Evolutionary conservation across 2,113 vertebrate species (phyloP), one percentile per base, ranked within the genome.

Genomic region (Cryptoleucopteryx plumbea): DNA sequence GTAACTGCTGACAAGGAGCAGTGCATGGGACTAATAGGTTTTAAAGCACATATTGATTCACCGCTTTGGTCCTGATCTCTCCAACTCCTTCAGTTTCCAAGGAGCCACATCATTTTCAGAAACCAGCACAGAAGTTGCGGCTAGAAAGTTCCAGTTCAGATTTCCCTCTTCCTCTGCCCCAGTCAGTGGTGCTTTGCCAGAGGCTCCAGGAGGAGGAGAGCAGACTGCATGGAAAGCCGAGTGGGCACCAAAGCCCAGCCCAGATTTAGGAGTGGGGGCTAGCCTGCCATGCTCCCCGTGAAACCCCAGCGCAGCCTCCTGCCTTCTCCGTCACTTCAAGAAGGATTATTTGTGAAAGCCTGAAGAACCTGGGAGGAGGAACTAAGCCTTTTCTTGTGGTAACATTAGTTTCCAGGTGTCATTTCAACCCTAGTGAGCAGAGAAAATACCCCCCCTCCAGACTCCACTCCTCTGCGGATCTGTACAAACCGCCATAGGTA

Each of bases 251-350:
- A 86, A 95, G 16, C 32, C 29, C 42, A 63, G 29, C 7, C 10
- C 8, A 36, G 23, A n/a, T 84, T 86, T 38, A 63, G 50, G 16
- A 53, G 15, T 1, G 0, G 2, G 9, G 12, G 2, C 31, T 47
- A 43, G 22, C 14, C 18, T 81, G 11, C 22, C 1, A 0, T 63
- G 20, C 29, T 12, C 65, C 16, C 40, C 32, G 8, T 7, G 11
- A 83, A 65, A 61, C 3, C 9, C 11, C 53, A 58, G 16, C 29
- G 5, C 40, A 73, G 40, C 31, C 21, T 83, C 36, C 36, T 38
- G 16, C n/a, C 13, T 31, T 40, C n/a, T 77, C 36, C 45, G 23
- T 82, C 75, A 52, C 43, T 89, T 66, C 40, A 65, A 25, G 42
- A 61, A 55, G 31, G 11, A 62, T 36, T 50, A 86, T 70, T 88